phyloP scores from a whole-genome alignment of 1,140 invertebrate genomes.

The Ostrea edulis region DNA sequence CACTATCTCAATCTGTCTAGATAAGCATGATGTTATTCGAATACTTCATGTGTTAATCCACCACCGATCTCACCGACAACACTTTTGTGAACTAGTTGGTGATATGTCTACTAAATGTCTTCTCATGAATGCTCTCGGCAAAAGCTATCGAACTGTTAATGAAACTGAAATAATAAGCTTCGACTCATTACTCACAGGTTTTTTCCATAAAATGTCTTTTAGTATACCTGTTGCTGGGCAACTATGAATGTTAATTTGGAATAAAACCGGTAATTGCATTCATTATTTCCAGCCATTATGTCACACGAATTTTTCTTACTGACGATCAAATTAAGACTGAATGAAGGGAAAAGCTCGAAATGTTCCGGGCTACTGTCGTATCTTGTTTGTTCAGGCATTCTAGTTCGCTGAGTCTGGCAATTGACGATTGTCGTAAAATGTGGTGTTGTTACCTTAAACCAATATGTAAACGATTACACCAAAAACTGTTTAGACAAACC shows the following conservation, averaged over 20 bases:
- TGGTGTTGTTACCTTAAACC: conserved; percentile 23
- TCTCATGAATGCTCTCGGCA: background rate
- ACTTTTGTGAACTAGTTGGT: background rate
- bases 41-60: background rate
- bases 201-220: background rate
- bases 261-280: conserved; percentile 37
- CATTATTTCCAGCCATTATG: conserved; percentile 31
- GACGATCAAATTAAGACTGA: background rate
- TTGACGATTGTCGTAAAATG: conserved; percentile 34
- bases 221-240: background rate
- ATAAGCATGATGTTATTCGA: background rate
- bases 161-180: background rate
- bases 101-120: background rate
- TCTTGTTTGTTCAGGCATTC: conserved; percentile 9
- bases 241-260: conserved; percentile 4
- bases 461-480: conserved; percentile 37
- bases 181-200: background rate
- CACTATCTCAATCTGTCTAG: background rate
- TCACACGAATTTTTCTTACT: conserved; percentile 10
- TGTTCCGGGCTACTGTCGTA: background rate
- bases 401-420: background rate
- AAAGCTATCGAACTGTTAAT: background rate
- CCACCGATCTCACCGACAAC: background rate
- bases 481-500: conserved; percentile 11
- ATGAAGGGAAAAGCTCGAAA: background rate